These are phyloP conservation scores for Zele albiditarsus DNA, from an alignment of 2,888 invertebrate genomes.

Conservation along the genomic window DNA sequence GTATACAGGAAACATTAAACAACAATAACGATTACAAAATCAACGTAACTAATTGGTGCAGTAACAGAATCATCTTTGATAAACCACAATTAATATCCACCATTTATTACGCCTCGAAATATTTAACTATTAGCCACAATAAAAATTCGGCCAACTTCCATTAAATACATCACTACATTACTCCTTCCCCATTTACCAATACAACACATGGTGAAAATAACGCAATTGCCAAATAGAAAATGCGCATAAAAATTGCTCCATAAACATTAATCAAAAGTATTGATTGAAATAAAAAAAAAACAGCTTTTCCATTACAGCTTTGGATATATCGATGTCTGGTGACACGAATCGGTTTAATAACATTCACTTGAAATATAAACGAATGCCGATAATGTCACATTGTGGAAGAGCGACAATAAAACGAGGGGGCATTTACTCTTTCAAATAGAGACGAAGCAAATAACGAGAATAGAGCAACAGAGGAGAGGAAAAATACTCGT, in stretches of 20 bases:
- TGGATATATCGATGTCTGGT: slow-evolving; percentile 16
- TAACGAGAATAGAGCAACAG: not conserved
- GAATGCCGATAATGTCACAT: slow-evolving; percentile 36
- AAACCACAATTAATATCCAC: too few species aligned
- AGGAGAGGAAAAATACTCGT: not conserved
- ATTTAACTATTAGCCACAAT: too few species aligned
- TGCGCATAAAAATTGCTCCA: not conserved
- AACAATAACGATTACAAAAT: too few species aligned
- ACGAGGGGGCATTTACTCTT: not conserved
- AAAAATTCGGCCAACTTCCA: too few species aligned
- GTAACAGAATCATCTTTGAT: too few species aligned
- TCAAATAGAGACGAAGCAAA: not conserved
- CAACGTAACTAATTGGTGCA: too few species aligned
- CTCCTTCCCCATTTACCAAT: too few species aligned
- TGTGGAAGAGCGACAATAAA: slow-evolving; percentile 13
- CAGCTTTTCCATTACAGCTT: slow-evolving; percentile 22
- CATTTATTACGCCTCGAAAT: too few species aligned
- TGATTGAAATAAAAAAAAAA: slow-evolving; percentile 21
- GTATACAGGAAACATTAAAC: too few species aligned
- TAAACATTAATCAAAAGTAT: not conserved
- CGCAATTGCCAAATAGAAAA: too few species aligned
- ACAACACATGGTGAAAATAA: too few species aligned
- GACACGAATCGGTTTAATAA: slow-evolving; percentile 39
- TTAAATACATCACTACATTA: too few species aligned
- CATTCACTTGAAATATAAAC: slow-evolving; percentile 38